These are phyloP conservation scores for Eueides isabella DNA, from an alignment of 1,140 invertebrate genomes.

Conservation along the genomic window DNA sequence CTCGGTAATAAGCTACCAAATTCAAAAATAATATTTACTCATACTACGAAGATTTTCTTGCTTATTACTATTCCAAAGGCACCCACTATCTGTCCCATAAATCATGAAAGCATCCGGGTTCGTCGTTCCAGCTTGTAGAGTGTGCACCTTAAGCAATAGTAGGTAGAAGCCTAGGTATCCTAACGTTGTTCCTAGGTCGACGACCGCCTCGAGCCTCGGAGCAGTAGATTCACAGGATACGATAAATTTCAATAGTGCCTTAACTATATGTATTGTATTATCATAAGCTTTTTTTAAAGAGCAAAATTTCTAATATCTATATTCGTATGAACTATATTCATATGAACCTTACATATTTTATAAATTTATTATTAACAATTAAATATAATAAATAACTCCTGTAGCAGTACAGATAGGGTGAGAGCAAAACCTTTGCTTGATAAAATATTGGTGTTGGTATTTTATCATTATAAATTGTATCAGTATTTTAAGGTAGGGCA, in stretches of 20 bases:
- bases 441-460: too few species aligned
- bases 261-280: slow-evolving; percentile 53
- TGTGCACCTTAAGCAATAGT: slow-evolving; percentile 46
- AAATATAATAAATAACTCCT: too few species aligned
- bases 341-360: background rate
- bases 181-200: slow-evolving; percentile 71
- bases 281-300: background rate
- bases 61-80: slow-evolving; percentile 39
- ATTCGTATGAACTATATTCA: too few species aligned
- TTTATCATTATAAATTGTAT: too few species aligned
- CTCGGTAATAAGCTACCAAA: background rate
- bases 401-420: too few species aligned
- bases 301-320: background rate
- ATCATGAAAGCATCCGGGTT: slow-evolving; percentile 64
- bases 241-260: slow-evolving; percentile 78
- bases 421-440: too few species aligned
- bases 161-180: slow-evolving; percentile 60
- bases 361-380: too few species aligned
- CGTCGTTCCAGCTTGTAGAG: slow-evolving; percentile 53
- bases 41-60: slow-evolving; percentile 28
- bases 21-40: background rate
- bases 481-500: too few species aligned
- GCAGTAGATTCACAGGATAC: slow-evolving; percentile 75
- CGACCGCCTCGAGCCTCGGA: slow-evolving; percentile 61
- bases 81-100: slow-evolving; percentile 48